Percentiles rank a stretch among this genome's conserved stretches.
Conservation (phyloP, 2,113 vertebrate species). For the Tamias sibiricus region DNA sequence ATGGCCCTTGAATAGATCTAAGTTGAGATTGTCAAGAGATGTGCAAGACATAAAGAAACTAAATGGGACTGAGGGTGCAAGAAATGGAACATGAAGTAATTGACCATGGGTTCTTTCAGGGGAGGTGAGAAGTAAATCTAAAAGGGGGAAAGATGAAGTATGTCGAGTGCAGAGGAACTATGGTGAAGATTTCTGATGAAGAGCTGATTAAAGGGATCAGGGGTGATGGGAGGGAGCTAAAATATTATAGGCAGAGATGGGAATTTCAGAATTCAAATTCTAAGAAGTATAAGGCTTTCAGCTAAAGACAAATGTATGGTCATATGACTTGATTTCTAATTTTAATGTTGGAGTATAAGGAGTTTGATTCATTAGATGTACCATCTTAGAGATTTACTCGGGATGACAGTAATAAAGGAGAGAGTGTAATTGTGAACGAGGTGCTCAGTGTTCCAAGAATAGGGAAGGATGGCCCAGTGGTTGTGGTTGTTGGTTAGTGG, state of each 20-base stretch:
- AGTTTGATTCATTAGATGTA: not conserved
- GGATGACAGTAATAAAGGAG: not conserved
- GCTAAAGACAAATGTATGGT: not conserved
- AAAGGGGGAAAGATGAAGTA: not conserved
- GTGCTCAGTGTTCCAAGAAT: not conserved
- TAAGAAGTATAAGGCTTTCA: not conserved
- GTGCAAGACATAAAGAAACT: not conserved
- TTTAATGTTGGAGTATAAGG: not conserved
- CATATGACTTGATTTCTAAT: not conserved
- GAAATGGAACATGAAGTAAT: not conserved
- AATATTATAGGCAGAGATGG: not conserved
- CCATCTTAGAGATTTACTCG: not conserved
- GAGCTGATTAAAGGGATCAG: not conserved
- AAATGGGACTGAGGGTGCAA: not conserved
- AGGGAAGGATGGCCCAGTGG: not conserved
- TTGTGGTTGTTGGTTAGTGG: not conserved
- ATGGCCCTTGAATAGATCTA: not conserved
- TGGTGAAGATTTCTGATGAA: not conserved
- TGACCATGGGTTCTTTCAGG: not conserved
- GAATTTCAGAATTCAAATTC: conserved; percentile 43
- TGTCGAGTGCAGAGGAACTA: not conserved
- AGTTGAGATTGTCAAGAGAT: not conserved
- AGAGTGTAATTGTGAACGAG: not conserved
- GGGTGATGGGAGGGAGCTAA: not conserved
- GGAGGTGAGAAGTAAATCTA: not conserved